Base-by-base conservation (phyloP, 1,140 invertebrate species). In the Drosophila aff. region DNA sequence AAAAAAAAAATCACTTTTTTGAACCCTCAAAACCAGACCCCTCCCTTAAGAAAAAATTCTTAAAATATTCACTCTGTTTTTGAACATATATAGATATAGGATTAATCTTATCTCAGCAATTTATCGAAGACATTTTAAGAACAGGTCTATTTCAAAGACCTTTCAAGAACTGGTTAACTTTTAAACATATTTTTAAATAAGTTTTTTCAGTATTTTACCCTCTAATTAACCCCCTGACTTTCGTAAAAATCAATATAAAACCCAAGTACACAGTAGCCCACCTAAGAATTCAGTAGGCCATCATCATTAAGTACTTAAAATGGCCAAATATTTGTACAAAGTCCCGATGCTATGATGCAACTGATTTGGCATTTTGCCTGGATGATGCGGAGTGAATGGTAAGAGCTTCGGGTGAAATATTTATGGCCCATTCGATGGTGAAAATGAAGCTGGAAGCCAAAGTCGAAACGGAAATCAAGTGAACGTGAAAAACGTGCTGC, bases 401-500 rank as follows among this genome's bases (percentile, higher is more conserved):
- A 84, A 81, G 43, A 57, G 50, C 73, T 43, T 49, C 33, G 26
- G 41, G 67, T 61, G 46, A 73, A 60, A 77, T 62, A 84, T 85
- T 84, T 85, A 85, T 84, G 77, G 77, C 77, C 82, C 63, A 85
- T 61, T 77, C 64, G 71, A 50, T 21, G 53, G 71, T 82, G 71
- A 64, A 82, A 79, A 61, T 81, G 73, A 65, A 69, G 81, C 47
- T 75, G 72, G 76, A 65, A 79, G 44, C 59, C 68, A 31, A 58
- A 52, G 36, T 36, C 52, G 50, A 76, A 86, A 79, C 83, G 84
- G 83, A 87, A 86, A 80, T 62, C 83, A 83, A 89, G 76, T 78
- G 84, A 86, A 87, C 82, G 82, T 77, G 83, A 77, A 87, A 87
- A 86, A 82, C 83, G 76, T 82, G 82, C 82, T 58, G 31, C 55